Base-by-base conservation (phyloP, 2,797 vertebrate species). In the Decapterus maruadsi region DNA sequence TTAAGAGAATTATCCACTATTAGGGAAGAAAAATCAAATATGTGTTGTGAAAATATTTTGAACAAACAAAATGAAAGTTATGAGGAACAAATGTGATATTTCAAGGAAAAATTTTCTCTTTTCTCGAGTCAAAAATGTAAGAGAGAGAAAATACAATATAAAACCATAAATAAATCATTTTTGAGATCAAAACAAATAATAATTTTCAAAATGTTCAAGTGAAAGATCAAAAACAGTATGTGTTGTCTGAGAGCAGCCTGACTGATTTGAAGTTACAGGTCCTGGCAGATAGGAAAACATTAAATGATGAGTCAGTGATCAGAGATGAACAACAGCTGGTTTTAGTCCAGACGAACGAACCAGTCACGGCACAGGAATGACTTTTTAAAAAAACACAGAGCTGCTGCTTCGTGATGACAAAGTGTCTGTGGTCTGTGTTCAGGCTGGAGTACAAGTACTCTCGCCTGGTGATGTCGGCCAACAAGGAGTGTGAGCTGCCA, bases 391-490 rank as follows among this genome's bases (percentile, higher is more conserved):
- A 65, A 55, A 16, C 13, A 29, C 51, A 12, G 4, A 22, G 60
- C 38, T 40, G 31, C 16, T 61, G 62, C 40, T 20, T 79, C 54
- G 20, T 7, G 34, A 29, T 79, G 69, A 80, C 56, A 42, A 9
- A 54, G 38, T 56, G 12, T 2, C 72, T 75, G 62, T 81, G 77
- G 45, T 86, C 13, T 78, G 75, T 58, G 54, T 31, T 78, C 91
- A 99, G 98, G 92, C 75, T 99, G 91, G 97, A 99, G 92, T 99
- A 97, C 87, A 99, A 99, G 86, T 99, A 99, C 94, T 99, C 98
- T 53, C 97, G 98, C 74, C 92, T 99, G 89, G 97, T 99, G 89
- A 98, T 99, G 96, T 97, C 97, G 0, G 94, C 97, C 2, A 99
- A 97, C 93, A 98, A 97, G 85, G 98, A 99, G 38, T 96, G 97